A percentile compares a stretch with the other conserved stretches of the same genome.
Conservation (phyloP, 2,888 invertebrate species). For the Gari tellinella region DNA sequence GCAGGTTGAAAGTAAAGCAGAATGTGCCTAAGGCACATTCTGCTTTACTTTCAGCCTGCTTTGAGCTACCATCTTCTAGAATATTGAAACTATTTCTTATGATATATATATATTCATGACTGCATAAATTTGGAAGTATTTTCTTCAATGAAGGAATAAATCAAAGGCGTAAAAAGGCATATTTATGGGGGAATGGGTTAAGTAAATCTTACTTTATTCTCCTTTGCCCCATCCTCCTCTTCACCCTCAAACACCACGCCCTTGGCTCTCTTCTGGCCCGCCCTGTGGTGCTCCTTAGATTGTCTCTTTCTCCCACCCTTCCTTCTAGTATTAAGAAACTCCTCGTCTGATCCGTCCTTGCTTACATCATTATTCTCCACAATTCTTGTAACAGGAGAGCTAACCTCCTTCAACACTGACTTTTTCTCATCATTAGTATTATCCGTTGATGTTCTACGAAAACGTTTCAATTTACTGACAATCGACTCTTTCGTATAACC, state of each 20-base stretch:
- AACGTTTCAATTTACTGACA: neutral
- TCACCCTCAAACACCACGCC: constrained; percentile 35
- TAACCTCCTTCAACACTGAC: too few species aligned
- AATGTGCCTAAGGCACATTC: too few species aligned
- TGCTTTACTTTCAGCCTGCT: too few species aligned
- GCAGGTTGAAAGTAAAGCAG: too few species aligned
- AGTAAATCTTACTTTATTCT: constrained; percentile 20
- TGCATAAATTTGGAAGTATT: neutral
- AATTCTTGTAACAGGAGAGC: neutral
- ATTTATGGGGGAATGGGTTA: too few species aligned
- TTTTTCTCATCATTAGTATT: neutral
- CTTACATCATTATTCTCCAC: neutral
- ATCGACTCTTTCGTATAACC: neutral
- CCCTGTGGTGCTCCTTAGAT: constrained; percentile 20
- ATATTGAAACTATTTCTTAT: neutral
- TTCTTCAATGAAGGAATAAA: neutral
- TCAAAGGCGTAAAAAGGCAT: too few species aligned
- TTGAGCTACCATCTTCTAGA: neutral
- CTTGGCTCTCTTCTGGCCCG: constrained; percentile 38
- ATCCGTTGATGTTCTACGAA: neutral
- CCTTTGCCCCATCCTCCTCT: constrained; percentile 14
- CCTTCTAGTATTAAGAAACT: constrained; percentile 44
- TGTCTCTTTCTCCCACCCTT: constrained; percentile 47
- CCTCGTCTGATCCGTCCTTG: constrained; percentile 26
- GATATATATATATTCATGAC: neutral